Base-by-base conservation (phyloP, 2,888 invertebrate species). In the Drosophila sordidula region DNA sequence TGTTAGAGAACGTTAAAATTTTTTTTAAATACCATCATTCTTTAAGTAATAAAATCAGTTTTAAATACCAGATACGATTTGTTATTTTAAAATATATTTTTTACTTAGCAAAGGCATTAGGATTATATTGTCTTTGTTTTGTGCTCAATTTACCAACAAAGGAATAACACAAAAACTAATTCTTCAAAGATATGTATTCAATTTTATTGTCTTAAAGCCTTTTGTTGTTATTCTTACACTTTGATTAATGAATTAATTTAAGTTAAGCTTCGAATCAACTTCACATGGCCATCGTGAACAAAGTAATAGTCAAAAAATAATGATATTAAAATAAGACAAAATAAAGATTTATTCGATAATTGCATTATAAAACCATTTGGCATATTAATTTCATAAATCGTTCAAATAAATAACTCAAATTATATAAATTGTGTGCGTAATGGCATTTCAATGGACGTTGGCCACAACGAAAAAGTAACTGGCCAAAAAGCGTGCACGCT, bases 381-480 rank as follows among this genome's bases (percentile, higher is more conserved):
- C 47, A 38, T 34, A 22, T 41, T 12, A 70, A 32, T 26, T 14
- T 36, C 36, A 56, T 52, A 56, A 65, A 59, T 65, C 50, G 56
- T 42, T 57, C 8, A 34, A 26, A 8, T 3, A 14, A 42, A 16
- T 32, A 16, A 46, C 32, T 22, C 16, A 12, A 18, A 11, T 8
- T 12, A 6, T 47, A 26, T 16, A 11, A 36, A 57, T 59, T 45
- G 22, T 49, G 39, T 49, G 25, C 64, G 45, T 57, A 75, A 70
- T 70, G 50, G 46, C 50, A 54, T 66, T 51, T 66, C 46, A 61
- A 65, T 65, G 14, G 16, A 36, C 36, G 34, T 12, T 54, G 14
- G 49, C 41, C 14, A 34, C 18, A 42, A 38, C 1, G 18, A 26
- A 29, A 50, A 18, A 32, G 25, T 12, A 42, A 54, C 44, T 66